Percentiles rank a stretch among this genome's conserved stretches.
phyloP scores from a whole-genome alignment of 2,888 invertebrate genomes.

The Oscheius sp. region DNA sequence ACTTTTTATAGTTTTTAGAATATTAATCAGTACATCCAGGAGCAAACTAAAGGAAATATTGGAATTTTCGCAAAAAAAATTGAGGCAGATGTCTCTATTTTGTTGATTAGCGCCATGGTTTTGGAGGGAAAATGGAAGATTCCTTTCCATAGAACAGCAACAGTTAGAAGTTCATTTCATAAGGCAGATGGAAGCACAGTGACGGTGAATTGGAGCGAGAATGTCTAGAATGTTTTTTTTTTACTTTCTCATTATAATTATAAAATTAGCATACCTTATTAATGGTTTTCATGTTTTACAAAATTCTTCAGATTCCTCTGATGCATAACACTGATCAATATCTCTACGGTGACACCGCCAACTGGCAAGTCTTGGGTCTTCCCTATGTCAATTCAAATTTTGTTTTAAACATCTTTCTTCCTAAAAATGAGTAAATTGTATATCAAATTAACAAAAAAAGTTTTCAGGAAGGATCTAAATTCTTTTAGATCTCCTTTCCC shows the following conservation, averaged over 20 bases:
- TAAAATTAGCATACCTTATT: not conserved
- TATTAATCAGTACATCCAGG: not conserved
- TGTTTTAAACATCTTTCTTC: not conserved
- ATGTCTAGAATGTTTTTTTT: too few relatives aligned
- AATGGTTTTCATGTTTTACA: not conserved
- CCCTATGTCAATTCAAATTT: slow-evolving; percentile 2
- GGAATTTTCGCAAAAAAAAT: not conserved
- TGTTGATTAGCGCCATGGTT: not conserved
- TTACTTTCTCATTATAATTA: too few relatives aligned
- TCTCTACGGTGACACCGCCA: not conserved
- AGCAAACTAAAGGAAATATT: not conserved
- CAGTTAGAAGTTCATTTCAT: slow-evolving; percentile 7
- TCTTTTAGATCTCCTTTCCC: not conserved
- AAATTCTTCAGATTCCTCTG: not conserved
- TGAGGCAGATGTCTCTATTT: not conserved
- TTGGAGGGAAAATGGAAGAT: not conserved
- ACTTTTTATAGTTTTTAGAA: not conserved
- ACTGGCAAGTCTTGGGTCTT: slow-evolving; percentile 4
- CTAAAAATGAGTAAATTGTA: not conserved
- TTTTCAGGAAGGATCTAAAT: not conserved
- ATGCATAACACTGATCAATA: slow-evolving; percentile 5
- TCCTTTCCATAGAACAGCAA: slow-evolving; percentile 3
- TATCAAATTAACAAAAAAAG: not conserved
- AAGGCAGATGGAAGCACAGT: not conserved
- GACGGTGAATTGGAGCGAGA: too few relatives aligned